Conservation (phyloP, 23 tunicate species). For the Trididemnum nubilum region DNA sequence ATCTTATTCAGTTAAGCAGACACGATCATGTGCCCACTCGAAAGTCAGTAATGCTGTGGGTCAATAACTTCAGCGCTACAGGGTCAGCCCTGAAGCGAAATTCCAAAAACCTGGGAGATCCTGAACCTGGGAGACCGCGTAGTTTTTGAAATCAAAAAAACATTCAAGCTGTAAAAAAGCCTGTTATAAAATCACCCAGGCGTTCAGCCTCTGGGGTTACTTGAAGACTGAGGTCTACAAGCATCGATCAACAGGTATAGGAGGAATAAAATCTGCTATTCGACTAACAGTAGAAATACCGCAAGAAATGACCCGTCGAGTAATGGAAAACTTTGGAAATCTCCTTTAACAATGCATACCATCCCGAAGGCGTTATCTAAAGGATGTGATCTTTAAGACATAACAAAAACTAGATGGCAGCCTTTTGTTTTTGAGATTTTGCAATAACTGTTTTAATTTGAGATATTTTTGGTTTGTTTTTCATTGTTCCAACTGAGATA, state of each 20-base stretch:
- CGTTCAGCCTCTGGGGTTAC: neutral
- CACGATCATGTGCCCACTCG: too few species aligned
- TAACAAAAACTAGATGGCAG: neutral
- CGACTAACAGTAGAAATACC: neutral
- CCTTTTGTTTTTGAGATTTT: neutral
- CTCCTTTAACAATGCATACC: neutral
- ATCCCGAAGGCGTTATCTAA: neutral
- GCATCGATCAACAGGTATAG: neutral
- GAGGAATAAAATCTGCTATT: neutral
- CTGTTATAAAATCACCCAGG: too few species aligned
- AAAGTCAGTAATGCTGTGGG: too few species aligned
- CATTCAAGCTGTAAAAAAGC: too few species aligned
- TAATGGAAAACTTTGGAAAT: constrained; percentile 20
- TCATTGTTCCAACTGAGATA: too few species aligned
- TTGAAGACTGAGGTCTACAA: neutral
- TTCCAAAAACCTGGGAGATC: too few species aligned
- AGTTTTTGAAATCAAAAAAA: too few species aligned
- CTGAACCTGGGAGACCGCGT: too few species aligned
- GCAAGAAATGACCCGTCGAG: neutral
- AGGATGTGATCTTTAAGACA: constrained; percentile 10
- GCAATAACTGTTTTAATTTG: too few species aligned
- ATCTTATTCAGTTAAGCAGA: neutral
- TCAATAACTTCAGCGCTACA: too few species aligned
- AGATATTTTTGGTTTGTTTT: too few species aligned
- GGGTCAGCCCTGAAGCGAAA: too few species aligned